These are phyloP conservation scores for Hycleus phaleratus DNA, from an alignment of 1,140 invertebrate species.

Conservation along the genomic window DNA sequence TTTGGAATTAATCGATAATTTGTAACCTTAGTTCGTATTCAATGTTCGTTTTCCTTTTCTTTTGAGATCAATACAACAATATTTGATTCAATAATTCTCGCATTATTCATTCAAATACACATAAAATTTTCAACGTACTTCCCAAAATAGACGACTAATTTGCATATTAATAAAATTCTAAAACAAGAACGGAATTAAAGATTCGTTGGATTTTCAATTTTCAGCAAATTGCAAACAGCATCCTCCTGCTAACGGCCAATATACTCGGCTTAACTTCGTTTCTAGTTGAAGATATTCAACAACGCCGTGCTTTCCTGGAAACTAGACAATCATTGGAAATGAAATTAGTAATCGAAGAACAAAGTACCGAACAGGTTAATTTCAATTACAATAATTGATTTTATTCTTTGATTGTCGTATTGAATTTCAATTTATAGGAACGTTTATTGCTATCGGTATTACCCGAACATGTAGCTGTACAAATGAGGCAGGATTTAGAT, in stretches of 20 bases:
- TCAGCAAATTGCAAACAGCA: slow-evolving; percentile 62
- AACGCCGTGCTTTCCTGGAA: slow-evolving; percentile 80
- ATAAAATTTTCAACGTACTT: too few relatives aligned
- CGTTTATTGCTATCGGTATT: slow-evolving; percentile 82
- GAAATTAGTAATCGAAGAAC: slow-evolving; percentile 86
- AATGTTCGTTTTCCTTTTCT: too few relatives aligned
- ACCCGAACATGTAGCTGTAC: slow-evolving; percentile 89
- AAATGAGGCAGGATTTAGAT: slow-evolving; percentile 87
- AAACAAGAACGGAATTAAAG: too few relatives aligned
- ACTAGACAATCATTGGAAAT: slow-evolving; percentile 86
- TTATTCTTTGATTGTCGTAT: not conserved
- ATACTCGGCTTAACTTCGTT: slow-evolving; percentile 70
- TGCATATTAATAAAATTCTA: too few relatives aligned
- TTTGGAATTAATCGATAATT: too few relatives aligned
- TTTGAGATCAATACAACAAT: too few relatives aligned
- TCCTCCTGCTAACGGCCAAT: slow-evolving; percentile 62
- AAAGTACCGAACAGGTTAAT: slow-evolving; percentile 80
- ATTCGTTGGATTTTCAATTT: slow-evolving; percentile 10
- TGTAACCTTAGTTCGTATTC: too few relatives aligned
- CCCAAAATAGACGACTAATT: too few relatives aligned
- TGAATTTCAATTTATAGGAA: slow-evolving; percentile 55
- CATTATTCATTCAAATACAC: too few relatives aligned
- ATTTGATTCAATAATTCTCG: too few relatives aligned
- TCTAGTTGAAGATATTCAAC: slow-evolving; percentile 76
- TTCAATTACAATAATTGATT: not conserved